Percentiles rank a stretch among this genome's conserved stretches.
Conservation (phyloP, 64 coral and sea anemone genomes). For the Porites lutea region DNA sequence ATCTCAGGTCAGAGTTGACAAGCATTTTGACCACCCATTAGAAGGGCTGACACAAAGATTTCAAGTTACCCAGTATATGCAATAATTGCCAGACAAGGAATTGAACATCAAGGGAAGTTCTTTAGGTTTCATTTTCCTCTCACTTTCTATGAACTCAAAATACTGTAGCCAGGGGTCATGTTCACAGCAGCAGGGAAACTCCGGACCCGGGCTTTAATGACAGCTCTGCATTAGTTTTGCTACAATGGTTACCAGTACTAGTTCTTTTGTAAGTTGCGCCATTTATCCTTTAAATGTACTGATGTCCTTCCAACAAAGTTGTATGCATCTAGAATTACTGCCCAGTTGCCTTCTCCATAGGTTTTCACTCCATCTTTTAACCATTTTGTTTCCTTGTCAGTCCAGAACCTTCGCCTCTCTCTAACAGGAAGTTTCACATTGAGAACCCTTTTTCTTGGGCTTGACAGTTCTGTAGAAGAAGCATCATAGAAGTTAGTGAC, state of each 20-base stretch:
- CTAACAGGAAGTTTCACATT: constrained; percentile 36
- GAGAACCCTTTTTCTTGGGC: constrained; percentile 34
- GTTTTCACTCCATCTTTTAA: constrained; percentile 63
- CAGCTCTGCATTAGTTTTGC: background rate
- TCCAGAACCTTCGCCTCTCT: constrained; percentile 35
- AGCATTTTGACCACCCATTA: no score
- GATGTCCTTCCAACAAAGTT: constrained; percentile 64
- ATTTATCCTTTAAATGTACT: constrained; percentile 87
- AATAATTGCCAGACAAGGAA: no score
- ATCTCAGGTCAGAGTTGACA: no score
- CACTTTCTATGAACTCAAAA: no score
- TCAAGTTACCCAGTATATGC: no score
- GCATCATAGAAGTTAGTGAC: background rate
- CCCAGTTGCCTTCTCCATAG: constrained; percentile 77
- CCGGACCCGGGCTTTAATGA: no score
- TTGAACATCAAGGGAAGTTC: no score
- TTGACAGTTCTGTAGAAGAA: background rate
- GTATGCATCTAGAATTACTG: constrained; percentile 67
- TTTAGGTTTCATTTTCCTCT: no score
- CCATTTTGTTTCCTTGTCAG: constrained; percentile 32
- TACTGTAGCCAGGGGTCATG: no score
- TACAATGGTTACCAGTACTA: background rate
- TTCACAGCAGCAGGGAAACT: no score
- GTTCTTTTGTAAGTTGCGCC: constrained; percentile 63
- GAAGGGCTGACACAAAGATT: no score